A percentile compares a stretch with the other conserved stretches of the same genome.
These are phyloP conservation scores for Drosophila melanica DNA, from an alignment of 1,140 invertebrate genomes.

Conservation along the genomic window DNA sequence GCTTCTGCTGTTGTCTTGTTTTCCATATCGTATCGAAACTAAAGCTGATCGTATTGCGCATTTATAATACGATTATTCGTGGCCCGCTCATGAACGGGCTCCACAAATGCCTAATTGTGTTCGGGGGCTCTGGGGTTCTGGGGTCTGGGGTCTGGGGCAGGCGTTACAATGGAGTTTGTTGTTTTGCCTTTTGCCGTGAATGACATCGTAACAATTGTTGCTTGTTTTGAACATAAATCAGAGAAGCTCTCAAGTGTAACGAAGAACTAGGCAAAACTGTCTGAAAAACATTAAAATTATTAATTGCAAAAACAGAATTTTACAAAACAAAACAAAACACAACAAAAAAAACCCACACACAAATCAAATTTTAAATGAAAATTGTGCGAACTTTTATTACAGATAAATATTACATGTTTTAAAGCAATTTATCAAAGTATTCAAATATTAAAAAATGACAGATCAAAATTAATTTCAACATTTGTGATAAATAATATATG, in stretches of 20 bases:
- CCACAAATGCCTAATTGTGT: conserved; percentile 42
- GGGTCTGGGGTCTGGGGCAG: background rate
- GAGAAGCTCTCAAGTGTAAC: conserved; percentile 69
- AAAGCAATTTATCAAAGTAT: no score
- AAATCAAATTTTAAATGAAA: background rate
- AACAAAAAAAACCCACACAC: background rate
- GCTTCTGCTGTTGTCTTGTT: background rate
- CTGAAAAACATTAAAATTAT: conserved; percentile 19
- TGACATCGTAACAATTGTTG: conserved; percentile 48
- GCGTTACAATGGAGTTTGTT: conserved; percentile 59
- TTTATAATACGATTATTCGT: conserved; percentile 44
- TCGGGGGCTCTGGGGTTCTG: background rate
- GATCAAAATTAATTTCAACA: no score
- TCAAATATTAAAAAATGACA: no score
- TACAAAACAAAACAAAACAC: conserved; percentile 21
- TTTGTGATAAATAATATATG: no score
- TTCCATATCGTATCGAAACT: conserved; percentile 10
- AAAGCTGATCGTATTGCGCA: conserved; percentile 41
- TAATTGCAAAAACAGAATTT: conserved; percentile 16
- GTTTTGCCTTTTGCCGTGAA: conserved; percentile 40
- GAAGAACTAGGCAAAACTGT: conserved; percentile 56
- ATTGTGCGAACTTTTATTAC: no score
- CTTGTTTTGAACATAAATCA: conserved; percentile 70
- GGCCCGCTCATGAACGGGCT: conserved; percentile 3
- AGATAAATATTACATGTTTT: no score